Evolutionary conservation across 1,140 invertebrate species (phyloP), one percentile per base, ranked within the genome.

Genomic region (Saccostrea glomerata): DNA sequence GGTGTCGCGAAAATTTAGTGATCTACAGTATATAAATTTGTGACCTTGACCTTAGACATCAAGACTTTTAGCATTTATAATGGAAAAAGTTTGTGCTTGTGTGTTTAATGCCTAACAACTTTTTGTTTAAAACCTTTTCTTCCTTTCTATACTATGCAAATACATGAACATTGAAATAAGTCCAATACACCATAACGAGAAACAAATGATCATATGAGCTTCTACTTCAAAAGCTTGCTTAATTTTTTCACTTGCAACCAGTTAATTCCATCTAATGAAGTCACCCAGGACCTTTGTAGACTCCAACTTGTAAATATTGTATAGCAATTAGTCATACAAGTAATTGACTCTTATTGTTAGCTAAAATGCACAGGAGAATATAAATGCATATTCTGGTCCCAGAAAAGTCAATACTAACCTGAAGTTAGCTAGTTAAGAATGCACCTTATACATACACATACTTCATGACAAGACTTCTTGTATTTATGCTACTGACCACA

Each of bases 291-390:
- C 70, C 25, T 30, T 77, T 25, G 25, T 77, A 36, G 70, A 77
- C 70, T 77, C 25, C 13, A 77, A 77, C 70, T 25, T 77, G 70
- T 77, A 77, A 77, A 77, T 77, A 77, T 77, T 77, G 70, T 77
- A 77, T 77, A 77, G 70, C 70, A 77, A 77, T 77, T 77, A 77
- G 70, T 36, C 70, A 77, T 36, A 77, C 70, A 77, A 77, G 25
- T 77, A 77, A 77, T 77, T 77, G 70, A 36, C 23, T 36, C 70
- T 36, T 77, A 77, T 77, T 77, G 70, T 77, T 77, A 30, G 23
- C 11, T 77, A 30, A 36, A 77, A 30, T 77, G 70, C 70, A 77
- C 70, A 30, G 25, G 70, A 77, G 70, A 77, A 77, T 30, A 77
- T 36, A 25, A 36, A 15, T 77, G 70, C 70, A 40, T 77, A 77